These are phyloP conservation scores for Palaemon carinicauda DNA, from an alignment of 1,140 invertebrate genomes.

Conservation along the genomic window DNA sequence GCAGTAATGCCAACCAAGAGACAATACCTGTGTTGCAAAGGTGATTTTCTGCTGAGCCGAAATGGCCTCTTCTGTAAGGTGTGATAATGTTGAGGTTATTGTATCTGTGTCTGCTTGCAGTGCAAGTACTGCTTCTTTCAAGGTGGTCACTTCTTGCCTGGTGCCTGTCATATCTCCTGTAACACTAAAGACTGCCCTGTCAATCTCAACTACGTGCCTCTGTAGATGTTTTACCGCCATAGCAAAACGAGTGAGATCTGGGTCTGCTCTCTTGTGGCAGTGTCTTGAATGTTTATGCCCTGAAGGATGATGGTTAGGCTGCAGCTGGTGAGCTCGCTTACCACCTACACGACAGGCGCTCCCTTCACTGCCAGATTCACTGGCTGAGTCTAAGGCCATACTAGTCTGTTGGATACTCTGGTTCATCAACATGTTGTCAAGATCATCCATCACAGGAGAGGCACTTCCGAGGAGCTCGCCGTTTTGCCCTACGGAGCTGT, in stretches of 20 bases:
- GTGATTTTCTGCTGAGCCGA: slow-evolving; percentile 41
- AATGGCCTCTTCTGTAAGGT: slow-evolving; percentile 50
- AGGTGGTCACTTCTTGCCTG: slow-evolving; percentile 13
- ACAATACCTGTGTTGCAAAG: slow-evolving; percentile 36
- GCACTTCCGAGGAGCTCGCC: slow-evolving; percentile 6
- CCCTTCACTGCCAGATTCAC: slow-evolving; percentile 36
- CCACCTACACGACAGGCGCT: slow-evolving; percentile 30
- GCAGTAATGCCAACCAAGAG: neutral
- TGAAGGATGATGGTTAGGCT: slow-evolving; percentile 12
- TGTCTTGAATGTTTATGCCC: slow-evolving; percentile 12
- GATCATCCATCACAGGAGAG: slow-evolving; percentile 46
- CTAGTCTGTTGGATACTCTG: slow-evolving; percentile 38
- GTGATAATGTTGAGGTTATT: slow-evolving; percentile 40
- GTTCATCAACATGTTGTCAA: slow-evolving; percentile 51
- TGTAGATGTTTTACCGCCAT: slow-evolving; percentile 49
- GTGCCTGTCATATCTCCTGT: slow-evolving; percentile 48
- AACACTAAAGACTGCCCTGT: slow-evolving; percentile 46
- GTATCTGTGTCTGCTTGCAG: slow-evolving; percentile 51
- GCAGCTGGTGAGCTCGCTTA: neutral
- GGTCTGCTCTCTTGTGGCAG: slow-evolving; percentile 13
- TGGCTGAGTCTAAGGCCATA: neutral
- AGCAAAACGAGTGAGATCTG: slow-evolving; percentile 43
- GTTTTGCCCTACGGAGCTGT: slow-evolving; percentile 7
- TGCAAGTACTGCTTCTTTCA: slow-evolving; percentile 35
- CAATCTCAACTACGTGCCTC: slow-evolving; percentile 54